Evolutionary conservation across 1,140 invertebrate genomes (phyloP), one percentile per base, ranked within the genome.

Genomic region (Geopemphigus sp.): DNA sequence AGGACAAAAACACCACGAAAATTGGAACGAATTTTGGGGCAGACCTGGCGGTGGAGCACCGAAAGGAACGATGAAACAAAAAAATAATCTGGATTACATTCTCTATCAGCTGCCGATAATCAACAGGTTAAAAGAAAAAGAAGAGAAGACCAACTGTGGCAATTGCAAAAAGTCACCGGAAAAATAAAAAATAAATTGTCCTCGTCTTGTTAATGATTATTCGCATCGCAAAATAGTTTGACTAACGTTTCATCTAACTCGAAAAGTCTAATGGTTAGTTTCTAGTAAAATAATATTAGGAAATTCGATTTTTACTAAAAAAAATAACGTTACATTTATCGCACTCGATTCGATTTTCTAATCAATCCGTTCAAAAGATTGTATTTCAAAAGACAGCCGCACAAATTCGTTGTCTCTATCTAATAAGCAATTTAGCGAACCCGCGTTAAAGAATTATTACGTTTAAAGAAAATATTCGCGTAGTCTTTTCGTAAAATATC

Each of bases 21-120:
- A 90, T 4, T 91, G 90, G 90, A 87, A 86, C 81, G 87, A 86
- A 11, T 86, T 91, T 80, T 91, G 90, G 90, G 90, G 91, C 19
- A 86, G 88, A 45, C 90, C 90, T 10, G 90, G 90, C 11, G 89
- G 91, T 83, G 90, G 90, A 2, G 90, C 90, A 0, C 90, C 90
- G 3, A 84, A 85, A 81, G 84, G 86, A 82, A 84, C 85, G 47
- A 81, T 80, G 15, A 83, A 64, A 81, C 81, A 80, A 29, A 84
- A 84, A 78, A 82, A 83, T 70, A 83, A 84, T 81, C 72, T 84
- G 15, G 82, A 83, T 14, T 81, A 82, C 53, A 61, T 84, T 59
- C 81, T 84, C 0, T 84, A 83, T 80, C 83, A 83, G 3, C 56
- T 82, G n/a, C 82, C 83, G 5, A 68, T 83, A 63, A 78, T 82